Evolutionary conservation across 2,888 invertebrate species (phyloP).

Genomic region (Scaptomyza reducta): DNA sequence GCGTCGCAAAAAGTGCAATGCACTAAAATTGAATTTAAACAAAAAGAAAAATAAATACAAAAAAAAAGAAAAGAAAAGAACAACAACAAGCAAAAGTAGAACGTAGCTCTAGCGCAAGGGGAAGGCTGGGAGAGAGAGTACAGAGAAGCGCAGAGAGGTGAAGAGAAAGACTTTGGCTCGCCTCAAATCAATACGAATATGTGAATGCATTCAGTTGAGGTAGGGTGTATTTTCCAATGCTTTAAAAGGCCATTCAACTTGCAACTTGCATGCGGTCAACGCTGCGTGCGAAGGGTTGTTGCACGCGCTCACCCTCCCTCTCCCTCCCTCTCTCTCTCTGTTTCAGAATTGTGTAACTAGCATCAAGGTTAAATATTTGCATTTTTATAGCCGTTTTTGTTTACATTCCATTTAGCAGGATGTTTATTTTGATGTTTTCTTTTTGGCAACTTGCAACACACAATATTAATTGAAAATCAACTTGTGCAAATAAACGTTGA

Average conservation of each 20-base stretch:
- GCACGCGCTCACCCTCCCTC: background rate
- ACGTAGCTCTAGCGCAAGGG: slow-evolving; percentile 25
- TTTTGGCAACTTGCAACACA: slow-evolving; percentile 2
- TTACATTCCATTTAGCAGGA: slow-evolving; percentile 46
- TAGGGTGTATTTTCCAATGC: slow-evolving; percentile 53
- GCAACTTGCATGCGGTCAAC: slow-evolving; percentile 34
- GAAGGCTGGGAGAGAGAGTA: background rate
- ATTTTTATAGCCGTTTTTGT: slow-evolving; percentile 53
- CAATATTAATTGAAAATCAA: slow-evolving; percentile 62
- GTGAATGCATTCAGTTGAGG: slow-evolving; percentile 30
- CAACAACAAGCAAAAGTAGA: slow-evolving; percentile 51
- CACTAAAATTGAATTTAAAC: slow-evolving; percentile 77
- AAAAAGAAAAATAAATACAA: slow-evolving; percentile 55
- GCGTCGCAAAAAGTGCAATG: slow-evolving; percentile 74
- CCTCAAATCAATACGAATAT: slow-evolving; percentile 60
- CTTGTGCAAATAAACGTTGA: slow-evolving; percentile 24
- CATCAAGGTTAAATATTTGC: slow-evolving; percentile 78
- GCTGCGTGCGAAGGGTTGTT: slow-evolving; percentile 16
- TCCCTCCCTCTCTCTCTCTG: background rate
- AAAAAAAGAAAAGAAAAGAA: slow-evolving; percentile 34
- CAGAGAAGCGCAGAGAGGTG: background rate
- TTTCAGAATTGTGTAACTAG: slow-evolving; percentile 52
- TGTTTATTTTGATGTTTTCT: slow-evolving; percentile 32
- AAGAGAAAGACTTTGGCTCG: slow-evolving; percentile 23
- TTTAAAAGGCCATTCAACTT: slow-evolving; percentile 74